phyloP scores from a whole-genome alignment of 2,888 invertebrate genomes.

The Subacronicta megacephala region DNA sequence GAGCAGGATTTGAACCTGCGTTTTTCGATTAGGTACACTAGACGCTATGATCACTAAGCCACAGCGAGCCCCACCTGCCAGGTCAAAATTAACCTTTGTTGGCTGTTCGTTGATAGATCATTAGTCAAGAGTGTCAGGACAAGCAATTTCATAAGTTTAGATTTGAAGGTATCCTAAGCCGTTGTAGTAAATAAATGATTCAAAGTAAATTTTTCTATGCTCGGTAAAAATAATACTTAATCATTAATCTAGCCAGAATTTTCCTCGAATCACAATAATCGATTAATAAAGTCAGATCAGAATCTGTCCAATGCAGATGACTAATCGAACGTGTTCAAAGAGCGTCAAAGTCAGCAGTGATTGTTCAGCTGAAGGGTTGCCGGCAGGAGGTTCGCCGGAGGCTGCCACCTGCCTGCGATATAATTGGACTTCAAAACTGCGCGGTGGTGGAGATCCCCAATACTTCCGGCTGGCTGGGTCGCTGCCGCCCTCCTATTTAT shows the following conservation, averaged over 20 bases:
- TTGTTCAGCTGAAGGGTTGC: conserved; percentile 48
- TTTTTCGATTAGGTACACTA: too few relatives aligned
- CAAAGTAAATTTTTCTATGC: too few relatives aligned
- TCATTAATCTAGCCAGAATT: conserved; percentile 7
- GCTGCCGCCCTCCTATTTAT: conserved; percentile 84
- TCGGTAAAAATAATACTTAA: too few relatives aligned
- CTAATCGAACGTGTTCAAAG: conserved; percentile 45
- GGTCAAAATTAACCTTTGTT: too few relatives aligned
- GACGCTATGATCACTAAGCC: too few relatives aligned
- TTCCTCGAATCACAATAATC: conserved; percentile 4
- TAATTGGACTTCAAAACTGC: conserved; percentile 90
- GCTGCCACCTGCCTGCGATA: conserved; percentile 82
- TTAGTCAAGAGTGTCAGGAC: too few relatives aligned
- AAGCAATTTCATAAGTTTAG: too few relatives aligned
- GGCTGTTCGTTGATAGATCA: too few relatives aligned
- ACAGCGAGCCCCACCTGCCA: too few relatives aligned
- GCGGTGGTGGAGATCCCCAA: conserved; percentile 85
- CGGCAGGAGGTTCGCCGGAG: conserved; percentile 56
- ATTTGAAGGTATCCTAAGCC: too few relatives aligned
- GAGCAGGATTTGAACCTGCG: too few relatives aligned
- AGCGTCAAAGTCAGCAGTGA: conserved; percentile 32
- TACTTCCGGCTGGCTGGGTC: conserved; percentile 85
- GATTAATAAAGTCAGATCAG: conserved; percentile 17
- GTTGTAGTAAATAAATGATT: too few relatives aligned
- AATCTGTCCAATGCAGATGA: conserved; percentile 38